Evolutionary conservation across 2,797 vertebrate genomes (phyloP), one percentile per base, ranked within the genome.

Genomic region (Xenopus petersii): DNA sequence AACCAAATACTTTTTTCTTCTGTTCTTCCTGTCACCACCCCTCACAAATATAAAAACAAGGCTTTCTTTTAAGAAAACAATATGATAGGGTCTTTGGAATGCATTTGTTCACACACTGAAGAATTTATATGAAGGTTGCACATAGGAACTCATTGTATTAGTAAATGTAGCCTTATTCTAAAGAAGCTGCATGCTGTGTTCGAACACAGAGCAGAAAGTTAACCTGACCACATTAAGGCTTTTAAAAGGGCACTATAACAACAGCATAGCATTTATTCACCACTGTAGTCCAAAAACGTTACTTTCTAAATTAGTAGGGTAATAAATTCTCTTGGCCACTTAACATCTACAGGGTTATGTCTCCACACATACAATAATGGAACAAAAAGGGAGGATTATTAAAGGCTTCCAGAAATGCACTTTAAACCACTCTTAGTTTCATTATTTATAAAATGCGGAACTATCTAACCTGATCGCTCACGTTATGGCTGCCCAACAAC

Each of bases 121-220:
- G 54, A 69, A 59, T 46, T 4, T 55, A 5, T 12, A 4, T 69
- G 67, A 69, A 69, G 67, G 67, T 46, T 46, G n/a, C 16, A 68
- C 1, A 68, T 51, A 56, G 3, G 3, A 33, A 16, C 24, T 12
- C 26, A 63, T 63, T 16, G 13, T 63, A 63, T 63, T 63, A 33
- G 16, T 16, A 63, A 63, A 63, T 63, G 30, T 16, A 9, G 33
- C 33, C 58, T 60, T 60, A 60, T 58, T 17, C 12, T 17, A 58
- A 42, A 60, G 24, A 12, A 17, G 21, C 17, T 26, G 13, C 21
- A 24, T 24, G 21, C 13, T 56, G 54, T 17, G 16, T 56, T 4
- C 10, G 16, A 17, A 56, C 16, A 56, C 15, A 56, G 15, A 46
- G 10, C 17, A 49, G 33, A 30, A 65, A 65, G 24, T 1, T 58